Conservation (phyloP, 2,113 vertebrate species). For the Seriola quinqueradiata region DNA sequence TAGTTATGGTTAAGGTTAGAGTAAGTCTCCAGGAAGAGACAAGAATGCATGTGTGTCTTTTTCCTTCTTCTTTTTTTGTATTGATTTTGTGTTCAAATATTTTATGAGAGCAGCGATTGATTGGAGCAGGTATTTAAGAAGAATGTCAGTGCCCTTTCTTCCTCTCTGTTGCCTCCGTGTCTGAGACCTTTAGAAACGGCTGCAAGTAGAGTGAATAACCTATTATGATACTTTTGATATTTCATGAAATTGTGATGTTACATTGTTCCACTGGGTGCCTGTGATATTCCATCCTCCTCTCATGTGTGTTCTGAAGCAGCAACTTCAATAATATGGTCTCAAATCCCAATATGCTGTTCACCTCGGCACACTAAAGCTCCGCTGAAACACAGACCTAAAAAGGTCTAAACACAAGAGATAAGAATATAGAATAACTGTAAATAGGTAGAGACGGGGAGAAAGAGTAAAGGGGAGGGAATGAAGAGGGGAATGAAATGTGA, state of each 20-base stretch:
- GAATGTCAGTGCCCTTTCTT: conserved; percentile 3
- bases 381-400: not conserved
- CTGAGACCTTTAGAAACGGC: not conserved
- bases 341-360: conserved; percentile 32
- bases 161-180: conserved; percentile 8
- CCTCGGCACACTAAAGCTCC: not conserved
- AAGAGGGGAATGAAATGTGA: too few relatives aligned
- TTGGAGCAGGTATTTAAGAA: not conserved
- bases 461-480: too few relatives aligned
- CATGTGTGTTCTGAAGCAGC: conserved; percentile 17
- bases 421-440: too few relatives aligned
- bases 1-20: too few relatives aligned
- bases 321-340: not conserved
- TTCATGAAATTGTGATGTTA: conserved; percentile 25
- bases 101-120: not conserved
- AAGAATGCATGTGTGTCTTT: too few relatives aligned
- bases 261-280: conserved; percentile 13
- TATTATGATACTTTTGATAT: conserved; percentile 31
- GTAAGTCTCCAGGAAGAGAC: too few relatives aligned
- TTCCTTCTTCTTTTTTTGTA: not conserved
- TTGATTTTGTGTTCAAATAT: conserved; percentile 11
- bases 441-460: too few relatives aligned
- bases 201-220: not conserved
- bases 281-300: not conserved
- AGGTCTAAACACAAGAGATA: too few relatives aligned